Evolutionary conservation across 2,797 vertebrate genomes (phyloP), one percentile per base, ranked within the genome.

Genomic region (Chaetophractus vellerosus): DNA sequence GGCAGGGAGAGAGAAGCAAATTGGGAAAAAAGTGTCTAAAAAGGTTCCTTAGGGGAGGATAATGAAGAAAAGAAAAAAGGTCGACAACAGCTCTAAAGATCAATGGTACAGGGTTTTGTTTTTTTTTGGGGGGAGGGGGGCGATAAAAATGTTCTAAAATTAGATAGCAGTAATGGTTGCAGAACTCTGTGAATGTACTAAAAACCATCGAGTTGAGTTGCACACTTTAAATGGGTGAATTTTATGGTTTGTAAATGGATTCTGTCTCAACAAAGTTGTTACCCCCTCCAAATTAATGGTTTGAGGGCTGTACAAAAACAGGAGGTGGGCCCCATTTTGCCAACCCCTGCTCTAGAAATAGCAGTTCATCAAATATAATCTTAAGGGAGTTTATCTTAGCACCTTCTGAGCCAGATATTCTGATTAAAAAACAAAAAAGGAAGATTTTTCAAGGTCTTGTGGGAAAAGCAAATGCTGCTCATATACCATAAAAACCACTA

Each of bases 381-480:
- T 82, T 88, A 78, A 68, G 45, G 48, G 52, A 76, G 38, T 3
- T 38, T 38, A 38, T n/a, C 41, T 75, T 19, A 50, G 14, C 9
- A 81, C 11, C 16, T 87, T 80, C 72, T 24, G 26, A 59, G 50
- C 64, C 48, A 80, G 10, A 87, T 21, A 69, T 1, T 80, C 21
- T 78, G 23, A 92, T 82, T 50, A 52, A 78, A 95, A 88, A 63
- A 6, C 9, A 45, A 38, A 38, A 38, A 71, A 24, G 55, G 68
- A 88, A 75, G 24, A 88, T 52, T 82, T 71, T 78, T 63, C 71
- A 87, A 61, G n/a, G 45, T 31, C 12, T 26, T 68, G 5, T 64
- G 80, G 26, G 72, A 74, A 92, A 93, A 93, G 36, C 79, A 92
- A 86, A 81, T 50, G 74, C 33, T 74, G 79, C 59, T 86, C 33